phyloP scores from a whole-genome alignment of 2,797 vertebrate genomes.

The Thunnus albacares region DNA sequence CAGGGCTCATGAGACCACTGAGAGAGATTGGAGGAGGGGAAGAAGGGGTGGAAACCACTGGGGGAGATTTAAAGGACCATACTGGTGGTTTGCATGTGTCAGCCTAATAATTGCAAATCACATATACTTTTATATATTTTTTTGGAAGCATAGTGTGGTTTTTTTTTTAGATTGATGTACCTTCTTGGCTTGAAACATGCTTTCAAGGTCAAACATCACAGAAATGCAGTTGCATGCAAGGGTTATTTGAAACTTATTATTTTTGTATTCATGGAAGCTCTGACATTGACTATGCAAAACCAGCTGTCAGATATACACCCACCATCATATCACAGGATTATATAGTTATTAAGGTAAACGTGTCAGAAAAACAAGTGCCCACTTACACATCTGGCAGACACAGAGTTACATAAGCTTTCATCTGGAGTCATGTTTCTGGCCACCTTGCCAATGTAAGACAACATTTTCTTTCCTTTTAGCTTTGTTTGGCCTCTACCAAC shows the following conservation, averaged over 20 bases:
- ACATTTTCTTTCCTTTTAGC: background rate
- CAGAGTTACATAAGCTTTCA: background rate
- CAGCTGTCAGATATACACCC: background rate
- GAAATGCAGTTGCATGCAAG: background rate
- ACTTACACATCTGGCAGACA: background rate
- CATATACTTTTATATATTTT: too few species aligned
- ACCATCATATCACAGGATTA: background rate
- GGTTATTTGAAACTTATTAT: background rate
- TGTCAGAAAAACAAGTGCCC: background rate
- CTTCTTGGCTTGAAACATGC: background rate
- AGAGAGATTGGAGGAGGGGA: background rate
- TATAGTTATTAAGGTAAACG: background rate
- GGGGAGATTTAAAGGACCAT: background rate
- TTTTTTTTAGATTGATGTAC: background rate
- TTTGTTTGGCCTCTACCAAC: background rate
- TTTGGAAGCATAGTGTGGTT: too few species aligned
- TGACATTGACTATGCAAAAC: slow-evolving; percentile 8
- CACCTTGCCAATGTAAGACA: background rate
- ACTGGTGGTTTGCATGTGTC: slow-evolving; percentile 3
- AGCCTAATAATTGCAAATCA: background rate
- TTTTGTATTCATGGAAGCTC: background rate
- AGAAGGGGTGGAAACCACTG: background rate
- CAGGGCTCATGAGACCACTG: slow-evolving; percentile 25
- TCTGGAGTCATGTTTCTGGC: background rate
- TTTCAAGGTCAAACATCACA: background rate